Conservation (phyloP, 2,888 invertebrate species). For the Scaptomyza flava region DNA sequence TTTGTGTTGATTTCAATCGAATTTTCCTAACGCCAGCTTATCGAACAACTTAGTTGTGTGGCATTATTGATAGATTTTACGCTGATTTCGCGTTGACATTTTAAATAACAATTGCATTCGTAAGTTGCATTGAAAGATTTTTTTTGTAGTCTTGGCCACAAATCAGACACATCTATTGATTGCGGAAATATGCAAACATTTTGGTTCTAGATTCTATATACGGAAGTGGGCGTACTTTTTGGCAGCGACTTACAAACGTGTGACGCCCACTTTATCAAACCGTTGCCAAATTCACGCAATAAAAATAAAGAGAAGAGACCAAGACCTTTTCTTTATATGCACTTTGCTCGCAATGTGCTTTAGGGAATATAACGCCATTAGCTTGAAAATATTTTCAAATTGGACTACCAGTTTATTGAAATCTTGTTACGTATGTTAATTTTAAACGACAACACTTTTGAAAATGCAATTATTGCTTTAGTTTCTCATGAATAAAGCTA, state of each 20-base stretch:
- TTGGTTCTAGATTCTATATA: background rate
- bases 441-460: too few species aligned
- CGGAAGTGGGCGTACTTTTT: background rate
- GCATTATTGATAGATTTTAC: slow-evolving; percentile 9
- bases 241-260: background rate
- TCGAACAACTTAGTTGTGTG: slow-evolving; percentile 15
- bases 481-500: too few species aligned
- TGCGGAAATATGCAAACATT: background rate
- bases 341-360: background rate
- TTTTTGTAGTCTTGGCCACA: slow-evolving; percentile 2
- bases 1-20: background rate
- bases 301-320: too few species aligned
- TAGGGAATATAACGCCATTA: too few species aligned
- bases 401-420: too few species aligned
- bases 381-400: too few species aligned
- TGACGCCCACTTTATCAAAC: background rate
- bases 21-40: background rate
- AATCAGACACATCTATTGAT: slow-evolving; percentile 1
- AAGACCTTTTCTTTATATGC: too few species aligned
- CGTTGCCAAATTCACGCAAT: background rate
- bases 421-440: too few species aligned
- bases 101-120: too few species aligned
- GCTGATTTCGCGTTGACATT: background rate
- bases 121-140: too few species aligned
- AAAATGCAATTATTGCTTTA: too few species aligned